Base-by-base conservation (phyloP, 2,888 invertebrate genomes). In the Lissocephala sabroskyi region DNA sequence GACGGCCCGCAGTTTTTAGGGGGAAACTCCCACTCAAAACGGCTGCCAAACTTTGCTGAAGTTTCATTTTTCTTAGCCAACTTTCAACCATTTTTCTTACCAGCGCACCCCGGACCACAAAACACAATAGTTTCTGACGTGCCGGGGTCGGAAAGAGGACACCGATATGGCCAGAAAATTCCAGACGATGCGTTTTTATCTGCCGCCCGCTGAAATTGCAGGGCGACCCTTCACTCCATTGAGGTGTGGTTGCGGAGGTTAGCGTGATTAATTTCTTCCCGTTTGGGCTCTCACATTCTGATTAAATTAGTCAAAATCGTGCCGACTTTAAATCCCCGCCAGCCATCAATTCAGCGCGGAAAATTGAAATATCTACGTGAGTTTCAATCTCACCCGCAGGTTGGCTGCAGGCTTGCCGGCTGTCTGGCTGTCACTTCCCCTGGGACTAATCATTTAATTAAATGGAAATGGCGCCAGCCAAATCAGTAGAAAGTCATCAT, bases 61-160 rank as follows among this genome's bases (percentile, higher is more conserved):
- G 48, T 48, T 37, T 42, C 36, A 48, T 42, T 42, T 48, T 48
- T 48, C 48, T 42, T 48, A 10, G n/a, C 6, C 19, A 48, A 48
- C 23, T 43, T 33, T 43, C 33, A n/a, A n/a, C n/a, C n/a, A n/a
- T n/a, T n/a, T n/a, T n/a, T n/a, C n/a, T n/a, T n/a, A n/a, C n/a
- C n/a, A n/a, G n/a, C 23, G 23, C 4, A 3, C 7, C 4, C 7
- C 7, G 23, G 4, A 7, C 23, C 23, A 23, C 23, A 23, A 23
- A 23, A 23, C 7, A 23, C 3, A 23, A 23, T 23, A 23, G 23
- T 23, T 23, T 23, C 23, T 23, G 3, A n/a, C n/a, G n/a, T n/a
- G n/a, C n/a, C n/a, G n/a, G n/a, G n/a, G n/a, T n/a, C n/a, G n/a
- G n/a, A n/a, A n/a, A n/a, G n/a, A n/a, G n/a, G n/a, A n/a, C 28